Conservation (phyloP, 2,113 vertebrate genomes). For the Catharus minimus region DNA sequence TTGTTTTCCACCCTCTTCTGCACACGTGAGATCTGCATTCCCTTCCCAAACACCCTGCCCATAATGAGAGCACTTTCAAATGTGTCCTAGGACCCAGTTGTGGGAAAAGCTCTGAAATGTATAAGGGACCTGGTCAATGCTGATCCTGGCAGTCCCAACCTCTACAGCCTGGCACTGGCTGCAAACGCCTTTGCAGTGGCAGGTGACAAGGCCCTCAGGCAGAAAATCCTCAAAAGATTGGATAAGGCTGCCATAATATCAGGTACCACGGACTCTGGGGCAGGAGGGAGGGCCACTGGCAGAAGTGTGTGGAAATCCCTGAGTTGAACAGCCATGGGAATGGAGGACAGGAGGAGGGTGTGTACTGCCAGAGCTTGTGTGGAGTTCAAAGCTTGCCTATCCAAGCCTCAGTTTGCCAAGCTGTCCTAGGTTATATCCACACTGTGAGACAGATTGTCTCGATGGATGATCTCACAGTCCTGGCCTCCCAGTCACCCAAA, state of each 20-base stretch:
- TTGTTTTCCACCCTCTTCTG: not conserved
- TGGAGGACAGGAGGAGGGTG: too few relatives aligned
- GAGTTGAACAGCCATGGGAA: not conserved
- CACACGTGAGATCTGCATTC: not conserved
- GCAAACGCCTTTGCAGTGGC: conserved; percentile 65
- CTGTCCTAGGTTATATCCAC: not conserved
- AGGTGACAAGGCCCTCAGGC: conserved; percentile 45
- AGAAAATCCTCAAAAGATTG: conserved; percentile 46
- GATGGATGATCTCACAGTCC: not conserved
- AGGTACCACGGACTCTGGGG: conserved; percentile 18
- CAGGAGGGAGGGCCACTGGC: not conserved
- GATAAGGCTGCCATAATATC: conserved; percentile 31
- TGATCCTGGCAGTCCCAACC: not conserved
- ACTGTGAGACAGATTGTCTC: not conserved
- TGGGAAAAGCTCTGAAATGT: conserved; percentile 64
- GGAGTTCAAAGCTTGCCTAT: not conserved
- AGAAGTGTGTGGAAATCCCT: not conserved
- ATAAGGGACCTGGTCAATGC: conserved; percentile 34
- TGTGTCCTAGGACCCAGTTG: conserved; percentile 48
- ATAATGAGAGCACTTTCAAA: accelerated
- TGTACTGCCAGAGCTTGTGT: not conserved
- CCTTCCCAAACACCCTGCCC: not conserved
- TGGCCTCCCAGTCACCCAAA: not conserved
- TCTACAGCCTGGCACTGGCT: conserved; percentile 68
- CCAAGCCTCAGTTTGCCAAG: not conserved